Evolutionary conservation across 92 coral and sea anemone genomes (phyloP).

Genomic region (Porites divaricata): DNA sequence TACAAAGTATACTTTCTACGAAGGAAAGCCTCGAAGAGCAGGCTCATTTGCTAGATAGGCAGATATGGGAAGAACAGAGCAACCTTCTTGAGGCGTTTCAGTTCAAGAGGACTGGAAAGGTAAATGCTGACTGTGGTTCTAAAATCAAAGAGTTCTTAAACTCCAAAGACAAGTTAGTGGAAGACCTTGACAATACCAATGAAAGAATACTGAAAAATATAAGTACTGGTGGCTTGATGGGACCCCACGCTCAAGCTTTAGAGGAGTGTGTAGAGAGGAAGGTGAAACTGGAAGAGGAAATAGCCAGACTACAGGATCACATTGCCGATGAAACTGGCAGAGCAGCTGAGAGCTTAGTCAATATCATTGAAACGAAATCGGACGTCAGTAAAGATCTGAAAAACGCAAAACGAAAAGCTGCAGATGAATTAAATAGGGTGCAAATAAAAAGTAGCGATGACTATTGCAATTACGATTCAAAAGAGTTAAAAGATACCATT

Average conservation of each 20-base stretch:
- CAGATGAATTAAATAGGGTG: neutral
- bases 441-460: neutral
- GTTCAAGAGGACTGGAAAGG: slow-evolving; percentile 58
- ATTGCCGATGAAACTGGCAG: slow-evolving; percentile 66
- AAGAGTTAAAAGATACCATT: neutral
- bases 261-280: slow-evolving; percentile 49
- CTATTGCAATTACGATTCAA: neutral
- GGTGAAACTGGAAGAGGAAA: slow-evolving; percentile 53
- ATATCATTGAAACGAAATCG: slow-evolving; percentile 48
- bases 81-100: slow-evolving; percentile 59
- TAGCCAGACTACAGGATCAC: slow-evolving; percentile 45
- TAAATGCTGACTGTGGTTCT: slow-evolving; percentile 32
- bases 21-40: slow-evolving; percentile 36
- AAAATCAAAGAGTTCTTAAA: slow-evolving; percentile 23
- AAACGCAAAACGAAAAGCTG: neutral
- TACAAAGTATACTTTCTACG: slow-evolving; percentile 26
- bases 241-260: slow-evolving; percentile 15
- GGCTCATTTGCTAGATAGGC: slow-evolving; percentile 26
- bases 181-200: slow-evolving; percentile 37
- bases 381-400: slow-evolving; percentile 31
- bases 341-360: slow-evolving; percentile 51
- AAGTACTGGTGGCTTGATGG: slow-evolving; percentile 33
- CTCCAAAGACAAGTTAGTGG: slow-evolving; percentile 22
- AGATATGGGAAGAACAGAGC: slow-evolving; percentile 57
- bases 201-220: slow-evolving; percentile 32